Evolutionary conservation across 2,888 invertebrate genomes (phyloP), one percentile per base, ranked within the genome.

Genomic region (Ypsolopha scabrella): DNA sequence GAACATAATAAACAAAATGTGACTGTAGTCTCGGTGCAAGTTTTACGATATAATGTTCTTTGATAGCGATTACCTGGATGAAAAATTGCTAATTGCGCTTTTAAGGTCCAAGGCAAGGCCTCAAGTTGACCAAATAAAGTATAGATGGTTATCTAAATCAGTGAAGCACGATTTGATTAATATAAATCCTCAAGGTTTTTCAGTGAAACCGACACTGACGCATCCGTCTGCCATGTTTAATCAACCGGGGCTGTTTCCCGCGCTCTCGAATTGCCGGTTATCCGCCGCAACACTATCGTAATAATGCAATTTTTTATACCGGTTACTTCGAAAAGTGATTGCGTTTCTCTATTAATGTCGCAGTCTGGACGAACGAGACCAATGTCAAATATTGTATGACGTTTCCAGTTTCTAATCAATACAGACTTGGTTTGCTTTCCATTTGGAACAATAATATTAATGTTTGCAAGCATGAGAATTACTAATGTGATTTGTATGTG

Each of bases 151-250:
- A 24, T 4, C 24, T 24, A 24, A 24, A 3, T 4, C 2, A 24
- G 24, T 24, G 24, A 24, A 24, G 24, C 24, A 24, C 24, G 45
- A 45, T 63, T 67, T 65, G 75, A 75, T 61, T 60, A 58, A 62
- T 65, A 64, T 67, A 67, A 24, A 63, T 63, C 59, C 59, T 63
- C 78, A 78, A 80, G 78, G 80, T 60, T 73, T 61, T 55, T 57
- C 58, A 69, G 77, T 73, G 75, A 77, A 76, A 75, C 68, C 67
- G 67, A 67, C 65, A 69, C 67, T 62, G 62, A 56, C 58, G 65
- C 69, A 72, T 77, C 77, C 79, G 75, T 63, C 64, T 68, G 65
- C 64, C 66, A 72, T 64, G 68, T 68, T 66, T 64, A 64, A 68
- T 63, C 60, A 63, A 56, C 61, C 61, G 59, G 57, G 55, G 59